These are phyloP conservation scores for Trinorchestia longiramus DNA, from an alignment of 1,140 invertebrate species.

Conservation along the genomic window DNA sequence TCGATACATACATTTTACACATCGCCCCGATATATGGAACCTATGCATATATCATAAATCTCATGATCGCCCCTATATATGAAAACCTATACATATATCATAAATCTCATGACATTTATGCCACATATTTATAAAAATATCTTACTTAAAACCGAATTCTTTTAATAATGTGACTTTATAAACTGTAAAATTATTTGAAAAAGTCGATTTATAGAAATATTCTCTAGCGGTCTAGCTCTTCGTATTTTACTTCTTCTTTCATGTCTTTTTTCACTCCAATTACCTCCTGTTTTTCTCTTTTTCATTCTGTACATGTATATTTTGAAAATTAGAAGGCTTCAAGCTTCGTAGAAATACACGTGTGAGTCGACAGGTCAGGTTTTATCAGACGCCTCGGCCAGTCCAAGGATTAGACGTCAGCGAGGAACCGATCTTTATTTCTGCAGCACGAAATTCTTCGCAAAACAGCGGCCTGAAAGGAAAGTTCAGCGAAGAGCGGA, in stretches of 20 bases:
- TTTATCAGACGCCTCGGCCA: background rate
- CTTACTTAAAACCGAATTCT: no score
- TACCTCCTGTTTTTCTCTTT: background rate
- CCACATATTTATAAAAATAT: no score
- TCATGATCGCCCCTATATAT: no score
- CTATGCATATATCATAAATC: no score
- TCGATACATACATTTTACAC: no score
- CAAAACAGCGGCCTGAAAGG: conserved; percentile 5
- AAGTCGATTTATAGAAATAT: no score
- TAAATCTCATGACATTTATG: no score
- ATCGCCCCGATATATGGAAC: no score
- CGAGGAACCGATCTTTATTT: background rate
- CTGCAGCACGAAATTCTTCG: background rate
- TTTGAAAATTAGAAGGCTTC: background rate
- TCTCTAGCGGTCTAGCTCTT: no score
- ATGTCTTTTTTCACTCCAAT: background rate
- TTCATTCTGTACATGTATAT: background rate
- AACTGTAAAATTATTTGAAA: no score
- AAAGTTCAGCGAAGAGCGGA: conserved; percentile 6
- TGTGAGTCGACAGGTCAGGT: background rate
- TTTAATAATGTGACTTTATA: no score
- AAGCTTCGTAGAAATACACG: background rate
- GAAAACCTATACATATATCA: no score
- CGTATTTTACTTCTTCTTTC: background rate
- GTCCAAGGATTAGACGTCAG: background rate